Conservation (phyloP, 2,797 vertebrate genomes). For the Manis pentadactyla region DNA sequence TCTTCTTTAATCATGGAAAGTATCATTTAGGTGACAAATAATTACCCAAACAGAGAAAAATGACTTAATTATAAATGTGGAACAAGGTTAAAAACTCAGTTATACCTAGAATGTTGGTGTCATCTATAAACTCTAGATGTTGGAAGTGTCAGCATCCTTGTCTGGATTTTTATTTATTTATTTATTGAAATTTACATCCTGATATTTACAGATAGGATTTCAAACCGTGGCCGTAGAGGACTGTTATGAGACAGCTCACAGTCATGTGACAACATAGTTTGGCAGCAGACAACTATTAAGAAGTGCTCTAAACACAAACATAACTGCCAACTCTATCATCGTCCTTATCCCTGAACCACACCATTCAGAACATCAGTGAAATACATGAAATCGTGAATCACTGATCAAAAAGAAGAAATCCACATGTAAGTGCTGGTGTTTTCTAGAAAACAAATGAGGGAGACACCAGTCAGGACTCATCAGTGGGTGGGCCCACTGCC, state of each 20-base stretch:
- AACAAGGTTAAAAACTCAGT: background rate
- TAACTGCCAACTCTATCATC: background rate
- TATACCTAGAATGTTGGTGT: background rate
- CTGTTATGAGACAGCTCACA: background rate
- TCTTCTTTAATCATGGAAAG: background rate
- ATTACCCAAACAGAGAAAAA: background rate
- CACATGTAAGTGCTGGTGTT: accelerated
- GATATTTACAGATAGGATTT: background rate
- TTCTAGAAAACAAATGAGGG: background rate
- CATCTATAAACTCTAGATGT: background rate
- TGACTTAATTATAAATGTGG: background rate
- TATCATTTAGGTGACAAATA: background rate
- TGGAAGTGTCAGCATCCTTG: background rate
- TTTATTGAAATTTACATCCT: background rate
- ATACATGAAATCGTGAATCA: background rate
- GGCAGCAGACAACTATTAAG: background rate
- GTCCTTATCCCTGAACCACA: background rate
- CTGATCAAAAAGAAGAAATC: background rate
- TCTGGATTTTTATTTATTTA: background rate
- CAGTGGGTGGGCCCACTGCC: background rate
- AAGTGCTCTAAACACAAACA: background rate
- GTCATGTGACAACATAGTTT: background rate
- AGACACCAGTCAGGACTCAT: background rate
- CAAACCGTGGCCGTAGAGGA: background rate
- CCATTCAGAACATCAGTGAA: background rate